Evolutionary conservation across 2,888 invertebrate genomes (phyloP).

Genomic region (Eilema sororculum): DNA sequence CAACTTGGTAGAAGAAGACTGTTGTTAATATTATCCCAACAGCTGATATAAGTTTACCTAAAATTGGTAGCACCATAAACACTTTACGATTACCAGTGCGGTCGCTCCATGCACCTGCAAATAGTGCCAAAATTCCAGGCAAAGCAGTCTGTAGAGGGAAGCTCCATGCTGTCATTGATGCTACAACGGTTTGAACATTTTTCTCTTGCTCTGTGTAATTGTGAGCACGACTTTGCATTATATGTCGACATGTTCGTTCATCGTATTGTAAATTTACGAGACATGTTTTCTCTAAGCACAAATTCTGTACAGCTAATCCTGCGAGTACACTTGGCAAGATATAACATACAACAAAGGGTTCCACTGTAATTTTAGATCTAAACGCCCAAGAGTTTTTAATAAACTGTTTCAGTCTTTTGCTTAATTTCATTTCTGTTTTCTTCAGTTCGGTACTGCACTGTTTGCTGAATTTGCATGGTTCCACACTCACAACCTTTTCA

Average conservation of each 20-base stretch:
- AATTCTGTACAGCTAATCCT: constrained; percentile 86
- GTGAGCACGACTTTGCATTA: constrained; percentile 78
- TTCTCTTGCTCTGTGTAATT: constrained; percentile 77
- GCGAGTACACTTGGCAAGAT: constrained; percentile 89
- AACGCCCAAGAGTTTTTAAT: constrained; percentile 78
- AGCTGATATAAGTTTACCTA: constrained; percentile 86
- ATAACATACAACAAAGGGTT: constrained; percentile 89
- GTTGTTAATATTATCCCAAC: constrained; percentile 86
- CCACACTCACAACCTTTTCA: constrained; percentile 76
- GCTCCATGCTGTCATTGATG: constrained; percentile 87
- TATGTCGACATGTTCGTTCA: constrained; percentile 83
- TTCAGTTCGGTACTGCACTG: constrained; percentile 66
- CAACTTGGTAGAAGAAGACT: constrained; percentile 86
- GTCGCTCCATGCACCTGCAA: constrained; percentile 89
- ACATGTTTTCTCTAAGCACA: constrained; percentile 88
- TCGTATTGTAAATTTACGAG: constrained; percentile 85
- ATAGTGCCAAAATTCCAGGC: constrained; percentile 86
- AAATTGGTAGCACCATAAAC: constrained; percentile 87
- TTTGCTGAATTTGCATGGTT: constrained; percentile 77
- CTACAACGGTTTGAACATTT: constrained; percentile 84
- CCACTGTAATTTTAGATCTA: constrained; percentile 87
- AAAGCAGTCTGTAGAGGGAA: constrained; percentile 86
- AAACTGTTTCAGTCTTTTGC: constrained; percentile 73
- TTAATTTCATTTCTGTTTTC: constrained; percentile 72
- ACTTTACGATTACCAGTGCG: constrained; percentile 87